These are phyloP conservation scores for Eira barbara DNA, from an alignment of 2,113 vertebrate species.

Conservation along the genomic window DNA sequence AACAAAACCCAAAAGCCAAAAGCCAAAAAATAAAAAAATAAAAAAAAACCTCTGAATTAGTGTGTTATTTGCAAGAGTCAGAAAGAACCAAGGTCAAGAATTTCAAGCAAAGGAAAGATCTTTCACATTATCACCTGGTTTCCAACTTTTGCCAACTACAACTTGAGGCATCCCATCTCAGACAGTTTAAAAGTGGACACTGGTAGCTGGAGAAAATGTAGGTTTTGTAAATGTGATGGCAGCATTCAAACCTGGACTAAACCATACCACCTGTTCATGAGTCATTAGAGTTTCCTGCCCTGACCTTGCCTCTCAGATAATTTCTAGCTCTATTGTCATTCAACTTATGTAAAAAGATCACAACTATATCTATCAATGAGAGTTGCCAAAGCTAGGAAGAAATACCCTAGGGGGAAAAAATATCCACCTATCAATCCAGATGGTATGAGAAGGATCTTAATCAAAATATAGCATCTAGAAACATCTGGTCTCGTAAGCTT, in stretches of 20 bases:
- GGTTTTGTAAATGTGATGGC: not conserved
- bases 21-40: not conserved
- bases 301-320: not conserved
- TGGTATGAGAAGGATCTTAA: not conserved
- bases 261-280: fast-evolving
- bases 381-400: not conserved
- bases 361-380: not conserved
- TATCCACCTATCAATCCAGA: not conserved
- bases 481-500: conserved; percentile 56
- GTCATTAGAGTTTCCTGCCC: not conserved
- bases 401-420: not conserved
- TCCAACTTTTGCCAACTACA: not conserved
- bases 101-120: not conserved
- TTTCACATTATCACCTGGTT: not conserved
- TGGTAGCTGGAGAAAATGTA: not conserved
- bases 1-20: not conserved
- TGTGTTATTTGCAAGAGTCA: not conserved
- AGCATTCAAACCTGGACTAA: not conserved
- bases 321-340: not conserved
- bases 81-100: not conserved
- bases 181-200: not conserved
- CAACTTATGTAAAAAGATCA: not conserved
- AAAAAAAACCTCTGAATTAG: not conserved
- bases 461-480: conserved; percentile 31
- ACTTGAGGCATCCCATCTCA: not conserved